phyloP scores from a whole-genome alignment of 2,113 vertebrate species.

The Pleuronectes platessa region DNA sequence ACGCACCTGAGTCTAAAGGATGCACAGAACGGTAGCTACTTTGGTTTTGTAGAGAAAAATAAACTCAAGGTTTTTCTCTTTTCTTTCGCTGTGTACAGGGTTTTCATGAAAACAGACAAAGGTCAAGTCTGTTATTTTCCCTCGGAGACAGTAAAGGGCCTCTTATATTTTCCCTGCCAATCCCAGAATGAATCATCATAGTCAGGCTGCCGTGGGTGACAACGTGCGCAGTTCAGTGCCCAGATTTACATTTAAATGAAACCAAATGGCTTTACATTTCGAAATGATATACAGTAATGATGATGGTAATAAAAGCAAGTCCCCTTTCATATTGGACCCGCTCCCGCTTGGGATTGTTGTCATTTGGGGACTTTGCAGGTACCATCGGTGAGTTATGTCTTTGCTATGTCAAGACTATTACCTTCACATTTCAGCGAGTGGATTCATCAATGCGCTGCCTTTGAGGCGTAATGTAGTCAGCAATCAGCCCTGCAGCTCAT shows the following conservation, averaged over 20 bases:
- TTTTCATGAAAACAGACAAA: conserved; percentile 64
- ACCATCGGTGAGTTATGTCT: conserved; percentile 61
- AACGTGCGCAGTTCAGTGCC: conserved; percentile 68
- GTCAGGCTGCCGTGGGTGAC: conserved; percentile 62
- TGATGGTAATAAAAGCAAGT: conserved; percentile 77
- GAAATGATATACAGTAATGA: conserved; percentile 82
- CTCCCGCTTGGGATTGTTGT: conserved; percentile 61
- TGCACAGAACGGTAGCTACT: conserved; percentile 1
- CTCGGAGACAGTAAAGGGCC: conserved; percentile 64
- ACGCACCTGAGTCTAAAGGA: conserved; percentile 1
- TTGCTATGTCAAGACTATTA: conserved; percentile 68
- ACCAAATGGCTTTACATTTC: conserved; percentile 81
- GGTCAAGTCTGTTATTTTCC: conserved; percentile 76
- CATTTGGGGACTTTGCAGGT: conserved; percentile 63
- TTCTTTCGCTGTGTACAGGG: conserved; percentile 35
- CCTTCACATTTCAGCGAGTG: conserved; percentile 65
- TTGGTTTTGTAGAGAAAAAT: too few species aligned
- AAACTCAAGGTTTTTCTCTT: conserved; percentile 39
- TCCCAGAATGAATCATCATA: conserved; percentile 78
- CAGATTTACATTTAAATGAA: conserved; percentile 88
- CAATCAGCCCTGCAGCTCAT: conserved; percentile 50
- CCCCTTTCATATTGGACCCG: conserved; percentile 58
- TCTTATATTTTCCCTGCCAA: conserved; percentile 62
- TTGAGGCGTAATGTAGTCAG: conserved; percentile 56
- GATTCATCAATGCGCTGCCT: conserved; percentile 65